Evolutionary conservation across 2,113 vertebrate genomes (phyloP).

Genomic region (Xenopus tropicalis): UCB_Xtro_10.0 CM004444.2:19212501-19213000

Average conservation of each 20-base stretch:
- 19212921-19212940: neutral
- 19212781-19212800: slow-evolving; percentile 31
- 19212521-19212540: too few species aligned
- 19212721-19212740: slow-evolving; percentile 20
- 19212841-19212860: slow-evolving; percentile 31
- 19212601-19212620: neutral
- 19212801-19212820: slow-evolving; percentile 24
- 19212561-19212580: too few species aligned
- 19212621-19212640: neutral
- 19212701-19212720: slow-evolving; percentile 22
- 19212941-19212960: too few species aligned
- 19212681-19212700: neutral
- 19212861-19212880: slow-evolving; percentile 39
- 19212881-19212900: slow-evolving; percentile 36
- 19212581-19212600: neutral
- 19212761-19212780: slow-evolving; percentile 34
- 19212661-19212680: neutral
- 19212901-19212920: slow-evolving; percentile 14
- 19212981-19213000: too few species aligned
- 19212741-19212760: slow-evolving; percentile 9
- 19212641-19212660: neutral
- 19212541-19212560: too few species aligned
- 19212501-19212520: too few species aligned
- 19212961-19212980: too few species aligned
- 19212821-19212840: slow-evolving; percentile 41